Evolutionary conservation across 2,888 invertebrate genomes (phyloP).

Genomic region (Candidula unifasciata): DNA sequence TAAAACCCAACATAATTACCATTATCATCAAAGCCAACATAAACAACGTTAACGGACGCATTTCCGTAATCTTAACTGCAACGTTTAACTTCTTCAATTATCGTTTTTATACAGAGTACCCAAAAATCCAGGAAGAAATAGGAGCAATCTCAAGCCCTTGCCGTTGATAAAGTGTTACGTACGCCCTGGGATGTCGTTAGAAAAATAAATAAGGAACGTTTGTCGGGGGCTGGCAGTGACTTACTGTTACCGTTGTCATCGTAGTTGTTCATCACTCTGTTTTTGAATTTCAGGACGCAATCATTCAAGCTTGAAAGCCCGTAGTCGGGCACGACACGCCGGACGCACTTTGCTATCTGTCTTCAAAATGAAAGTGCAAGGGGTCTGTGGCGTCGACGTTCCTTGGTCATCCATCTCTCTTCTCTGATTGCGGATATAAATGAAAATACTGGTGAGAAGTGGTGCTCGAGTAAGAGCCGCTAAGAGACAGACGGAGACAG

Average conservation of each 20-base stretch:
- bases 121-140: neutral
- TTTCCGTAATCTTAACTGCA: no score
- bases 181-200: neutral
- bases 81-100: conserved; percentile 2
- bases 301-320: conserved; percentile 21
- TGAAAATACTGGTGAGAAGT: neutral
- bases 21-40: no score
- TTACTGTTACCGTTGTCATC: conserved; percentile 21
- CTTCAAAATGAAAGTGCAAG: conserved; percentile 25
- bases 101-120: neutral
- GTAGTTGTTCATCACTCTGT: conserved; percentile 39
- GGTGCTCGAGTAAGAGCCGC: neutral
- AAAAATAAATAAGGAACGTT: conserved; percentile 28
- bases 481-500: neutral
- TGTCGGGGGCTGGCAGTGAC: conserved; percentile 7
- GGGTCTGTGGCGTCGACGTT: conserved; percentile 20
- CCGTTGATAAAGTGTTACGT: conserved; percentile 25
- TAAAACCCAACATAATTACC: no score
- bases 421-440: neutral
- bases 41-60: no score
- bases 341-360: conserved; percentile 28
- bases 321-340: neutral
- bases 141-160: neutral
- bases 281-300: neutral
- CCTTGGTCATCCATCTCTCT: neutral